phyloP scores from a whole-genome alignment of 2,113 vertebrate species.

The Saimiri boliviensis region DNA sequence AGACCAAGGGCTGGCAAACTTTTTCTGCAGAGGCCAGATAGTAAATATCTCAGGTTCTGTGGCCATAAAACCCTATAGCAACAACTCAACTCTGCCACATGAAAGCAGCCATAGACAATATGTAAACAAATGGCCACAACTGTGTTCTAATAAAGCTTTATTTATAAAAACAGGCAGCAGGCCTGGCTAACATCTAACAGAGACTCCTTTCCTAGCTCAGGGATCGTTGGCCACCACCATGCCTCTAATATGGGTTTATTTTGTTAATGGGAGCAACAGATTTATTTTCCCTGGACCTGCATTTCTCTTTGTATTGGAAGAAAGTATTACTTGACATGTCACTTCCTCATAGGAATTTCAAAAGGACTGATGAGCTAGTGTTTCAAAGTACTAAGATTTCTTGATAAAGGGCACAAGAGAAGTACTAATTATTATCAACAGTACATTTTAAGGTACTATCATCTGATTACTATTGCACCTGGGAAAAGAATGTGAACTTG shows the following conservation, averaged over 20 bases:
- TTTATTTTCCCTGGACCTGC: not conserved
- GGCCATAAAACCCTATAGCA: not conserved
- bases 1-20: not conserved
- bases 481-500: conserved; percentile 8
- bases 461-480: conserved; percentile 59
- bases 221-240: not conserved
- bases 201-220: not conserved
- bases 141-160: not conserved
- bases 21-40: not conserved
- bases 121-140: not conserved
- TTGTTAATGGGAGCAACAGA: not conserved
- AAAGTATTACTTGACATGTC: conserved; percentile 12
- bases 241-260: not conserved
- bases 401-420: conserved; percentile 58
- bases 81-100: not conserved
- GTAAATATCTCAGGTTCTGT: not conserved
- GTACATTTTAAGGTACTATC: conserved; percentile 33
- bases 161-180: not conserved
- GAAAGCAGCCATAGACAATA: not conserved
- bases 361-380: conserved; percentile 35
- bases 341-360: conserved; percentile 39
- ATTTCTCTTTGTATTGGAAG: conserved; percentile 8
- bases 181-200: not conserved
- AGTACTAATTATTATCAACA: conserved; percentile 59
- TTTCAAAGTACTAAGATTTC: conserved; percentile 54